Evolutionary conservation across 2,797 vertebrate genomes (phyloP), one percentile per base, ranked within the genome.

Genomic region (Tokudaia tokunoshimensis): DNA sequence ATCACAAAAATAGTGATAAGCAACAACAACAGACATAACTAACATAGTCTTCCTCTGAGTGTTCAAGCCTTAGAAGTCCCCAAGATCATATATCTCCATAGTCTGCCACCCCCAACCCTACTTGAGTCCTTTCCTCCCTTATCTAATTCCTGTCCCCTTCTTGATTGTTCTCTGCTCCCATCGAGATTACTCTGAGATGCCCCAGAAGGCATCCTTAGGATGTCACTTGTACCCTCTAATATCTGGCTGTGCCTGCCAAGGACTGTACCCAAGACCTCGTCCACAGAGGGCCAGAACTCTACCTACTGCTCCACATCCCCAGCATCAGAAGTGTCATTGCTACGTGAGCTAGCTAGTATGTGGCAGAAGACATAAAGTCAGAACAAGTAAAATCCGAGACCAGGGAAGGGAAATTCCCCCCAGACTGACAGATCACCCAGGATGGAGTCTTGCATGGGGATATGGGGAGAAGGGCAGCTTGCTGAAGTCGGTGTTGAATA

Each of bases 261-360:
- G n/a, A 55, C 67, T 17, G 22, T 55, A 55, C 65, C 14, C 14
- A 41, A 87, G 19, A 17, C 61, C 65, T 85, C 10, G 12, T 67
- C 19, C 19, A n/a, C n/a, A 86, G 31, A 34, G 29, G 22, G 84
- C 34, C 84, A 89, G n/a, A 52, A 41, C 11, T 72, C 34, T 72
- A 55, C 84, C 22, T 55, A 19, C 12, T 12, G 22, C 3, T 55
- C 50, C 26, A 12, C 4, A 15, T 72, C 37, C 8, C 22, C 34
- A 72, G 8, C 24, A 37, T 37, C 50, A 89, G 13, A 63, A 93
- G 86, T 83, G 52, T n/a, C 74, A 91, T 75, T 44, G 79, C 79
- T 92, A 74, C 89, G 55, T 94, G 61, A 91, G 79, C 75, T 89
- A 85, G 44, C 81, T 94, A 85, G 61, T 80, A 92, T 24, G n/a